Conservation (phyloP, 2,113 vertebrate genomes). For the Aspidoscelis tigris region DNA sequence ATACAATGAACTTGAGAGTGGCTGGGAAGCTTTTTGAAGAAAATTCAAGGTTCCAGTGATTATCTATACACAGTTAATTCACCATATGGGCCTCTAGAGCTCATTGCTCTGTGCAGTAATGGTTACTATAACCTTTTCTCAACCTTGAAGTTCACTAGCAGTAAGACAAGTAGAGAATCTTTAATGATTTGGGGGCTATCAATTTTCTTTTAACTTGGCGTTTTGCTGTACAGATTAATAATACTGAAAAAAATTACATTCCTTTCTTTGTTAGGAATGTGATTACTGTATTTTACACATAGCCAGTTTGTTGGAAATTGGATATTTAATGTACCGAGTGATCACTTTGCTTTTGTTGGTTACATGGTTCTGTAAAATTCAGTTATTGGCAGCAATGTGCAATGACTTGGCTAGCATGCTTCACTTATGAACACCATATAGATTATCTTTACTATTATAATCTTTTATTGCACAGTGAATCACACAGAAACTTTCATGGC, state of each 20-base stretch:
- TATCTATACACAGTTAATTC: too few relatives aligned
- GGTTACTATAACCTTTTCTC: neutral
- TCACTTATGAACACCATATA: neutral
- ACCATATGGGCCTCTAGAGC: neutral
- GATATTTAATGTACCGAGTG: conserved; percentile 11
- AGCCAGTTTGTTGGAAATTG: neutral
- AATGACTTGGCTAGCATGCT: neutral
- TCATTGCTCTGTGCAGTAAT: neutral
- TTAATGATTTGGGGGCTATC: neutral
- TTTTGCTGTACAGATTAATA: conserved; percentile 7
- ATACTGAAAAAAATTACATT: neutral
- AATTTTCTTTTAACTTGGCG: neutral
- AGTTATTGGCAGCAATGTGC: neutral
- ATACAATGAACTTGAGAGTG: neutral
- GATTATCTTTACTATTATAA: conserved; percentile 22
- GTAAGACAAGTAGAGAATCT: neutral
- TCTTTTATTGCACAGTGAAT: conserved; percentile 16
- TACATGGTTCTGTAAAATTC: conserved; percentile 23
- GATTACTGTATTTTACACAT: neutral
- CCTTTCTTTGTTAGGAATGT: neutral
- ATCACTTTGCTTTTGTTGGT: conserved; percentile 1
- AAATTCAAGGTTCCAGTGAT: neutral
- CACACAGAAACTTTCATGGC: conserved; percentile 3
- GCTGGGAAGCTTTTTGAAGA: neutral
- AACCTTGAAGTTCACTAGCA: neutral